Evolutionary conservation across 2,797 vertebrate species (phyloP).

Genomic region (Pseudochaenichthys georgianus): DNA sequence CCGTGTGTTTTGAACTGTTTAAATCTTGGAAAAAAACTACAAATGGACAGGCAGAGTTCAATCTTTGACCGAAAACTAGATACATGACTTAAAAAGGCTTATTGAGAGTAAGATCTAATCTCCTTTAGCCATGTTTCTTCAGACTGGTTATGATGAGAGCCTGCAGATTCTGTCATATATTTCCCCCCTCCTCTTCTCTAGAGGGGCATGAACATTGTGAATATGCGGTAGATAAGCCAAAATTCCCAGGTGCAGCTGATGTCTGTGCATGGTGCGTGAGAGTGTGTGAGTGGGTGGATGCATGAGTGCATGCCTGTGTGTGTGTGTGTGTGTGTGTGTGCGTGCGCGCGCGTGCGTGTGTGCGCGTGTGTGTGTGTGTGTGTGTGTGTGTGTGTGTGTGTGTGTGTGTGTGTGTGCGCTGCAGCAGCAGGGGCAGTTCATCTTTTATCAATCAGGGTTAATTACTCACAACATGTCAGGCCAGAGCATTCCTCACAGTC

Average conservation of each 20-base stretch:
- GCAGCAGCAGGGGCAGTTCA: conserved; percentile 64
- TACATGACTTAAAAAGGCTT: conserved; percentile 21
- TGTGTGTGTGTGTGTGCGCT: conserved; percentile 17
- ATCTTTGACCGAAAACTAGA: conserved; percentile 24
- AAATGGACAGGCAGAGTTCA: background rate
- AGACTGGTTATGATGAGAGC: conserved; percentile 40
- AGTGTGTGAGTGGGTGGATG: conserved; percentile 45
- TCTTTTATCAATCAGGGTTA: conserved; percentile 89
- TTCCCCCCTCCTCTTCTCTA: conserved; percentile 58
- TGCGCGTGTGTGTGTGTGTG: conserved; percentile 37
- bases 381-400: conserved; percentile 16
- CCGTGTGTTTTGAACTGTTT: background rate
- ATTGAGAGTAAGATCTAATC: conserved; percentile 17
- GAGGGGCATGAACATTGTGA: conserved; percentile 72
- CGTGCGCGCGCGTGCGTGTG: no score
- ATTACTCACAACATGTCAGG: conserved; percentile 84
- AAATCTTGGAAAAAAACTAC: background rate
- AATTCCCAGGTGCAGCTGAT: conserved; percentile 87
- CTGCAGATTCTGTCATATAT: conserved; percentile 53
- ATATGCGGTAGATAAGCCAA: conserved; percentile 80
- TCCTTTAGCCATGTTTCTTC: conserved; percentile 31
- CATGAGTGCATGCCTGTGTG: conserved; percentile 25
- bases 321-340: conserved; percentile 14
- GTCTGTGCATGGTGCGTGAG: conserved; percentile 43
- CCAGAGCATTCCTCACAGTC: conserved; percentile 80